These are phyloP conservation scores for Mya arenaria DNA, from an alignment of 1,140 invertebrate genomes.

Conservation along the genomic window DNA sequence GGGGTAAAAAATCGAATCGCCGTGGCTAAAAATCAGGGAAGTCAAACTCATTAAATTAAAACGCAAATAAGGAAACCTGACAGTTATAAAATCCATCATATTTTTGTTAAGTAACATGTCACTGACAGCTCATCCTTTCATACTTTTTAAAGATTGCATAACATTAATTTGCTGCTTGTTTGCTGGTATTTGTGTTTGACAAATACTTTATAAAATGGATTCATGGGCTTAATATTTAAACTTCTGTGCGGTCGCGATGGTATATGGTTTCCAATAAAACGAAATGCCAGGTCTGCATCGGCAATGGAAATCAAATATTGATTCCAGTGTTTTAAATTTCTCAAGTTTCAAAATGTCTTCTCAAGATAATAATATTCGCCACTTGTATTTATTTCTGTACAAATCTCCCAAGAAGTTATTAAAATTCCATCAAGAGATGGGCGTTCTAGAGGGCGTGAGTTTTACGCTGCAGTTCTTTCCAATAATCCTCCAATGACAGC, in stretches of 20 bases:
- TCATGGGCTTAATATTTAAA: neutral
- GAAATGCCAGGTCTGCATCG: neutral
- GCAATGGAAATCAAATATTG: conserved; percentile 44
- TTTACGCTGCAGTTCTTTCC: neutral
- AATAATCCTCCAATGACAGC: conserved; percentile 37
- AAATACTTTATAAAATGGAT: neutral
- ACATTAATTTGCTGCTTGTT: neutral
- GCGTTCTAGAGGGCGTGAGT: conserved; percentile 32
- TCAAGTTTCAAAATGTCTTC: neutral
- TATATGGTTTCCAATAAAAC: neutral
- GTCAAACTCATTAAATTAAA: neutral
- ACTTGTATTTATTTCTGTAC: conserved; percentile 5
- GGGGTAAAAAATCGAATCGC: neutral
- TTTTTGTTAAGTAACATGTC: neutral
- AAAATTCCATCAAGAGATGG: conserved; percentile 26
- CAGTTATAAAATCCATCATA: neutral
- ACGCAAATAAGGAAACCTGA: neutral
- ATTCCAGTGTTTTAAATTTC: neutral
- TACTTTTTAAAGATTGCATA: neutral
- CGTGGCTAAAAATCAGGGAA: neutral
- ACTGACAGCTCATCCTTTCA: neutral
- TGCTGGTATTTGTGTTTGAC: neutral
- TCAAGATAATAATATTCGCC: conserved; percentile 16
- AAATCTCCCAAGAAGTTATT: conserved; percentile 30
- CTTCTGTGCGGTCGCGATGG: neutral